Percentiles rank a stretch among this genome's conserved stretches.
phyloP scores from a whole-genome alignment of 2,888 invertebrate genomes.

The Drosophila testacea region DNA sequence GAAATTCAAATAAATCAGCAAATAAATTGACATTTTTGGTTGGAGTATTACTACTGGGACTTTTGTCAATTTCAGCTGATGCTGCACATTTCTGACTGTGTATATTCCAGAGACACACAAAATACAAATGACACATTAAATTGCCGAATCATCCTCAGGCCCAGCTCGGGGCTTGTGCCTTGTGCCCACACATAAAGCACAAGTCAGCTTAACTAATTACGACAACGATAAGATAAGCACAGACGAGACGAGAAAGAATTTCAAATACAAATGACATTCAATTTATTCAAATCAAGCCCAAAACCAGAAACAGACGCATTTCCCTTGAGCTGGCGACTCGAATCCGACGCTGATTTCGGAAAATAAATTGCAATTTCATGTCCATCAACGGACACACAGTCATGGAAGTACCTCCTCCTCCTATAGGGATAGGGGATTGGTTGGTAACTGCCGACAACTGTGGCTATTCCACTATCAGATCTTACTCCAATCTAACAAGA shows the following conservation, averaged over 20 bases:
- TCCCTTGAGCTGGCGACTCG: constrained; percentile 52
- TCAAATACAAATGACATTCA: constrained; percentile 79
- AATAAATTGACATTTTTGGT: constrained; percentile 74
- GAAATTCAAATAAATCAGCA: constrained; percentile 75
- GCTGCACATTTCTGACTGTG: constrained; percentile 43
- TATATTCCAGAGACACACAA: constrained; percentile 21
- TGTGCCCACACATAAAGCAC: constrained; percentile 61
- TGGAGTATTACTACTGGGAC: constrained; percentile 61
- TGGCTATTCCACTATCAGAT: constrained; percentile 60
- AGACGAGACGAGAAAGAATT: constrained; percentile 54
- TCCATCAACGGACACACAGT: constrained; percentile 61
- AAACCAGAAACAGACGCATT: constrained; percentile 34
- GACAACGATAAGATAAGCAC: constrained; percentile 77
- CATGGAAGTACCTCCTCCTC: constrained; percentile 21
- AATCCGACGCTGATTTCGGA: constrained; percentile 67
- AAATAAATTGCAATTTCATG: constrained; percentile 81
- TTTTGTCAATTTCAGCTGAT: constrained; percentile 26
- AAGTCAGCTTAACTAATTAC: constrained; percentile 79
- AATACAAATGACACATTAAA: constrained; percentile 69
- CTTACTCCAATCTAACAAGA: constrained; percentile 45
- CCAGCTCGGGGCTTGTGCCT: constrained; percentile 9
- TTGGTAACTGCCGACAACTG: constrained; percentile 35
- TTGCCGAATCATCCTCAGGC: constrained; percentile 50
- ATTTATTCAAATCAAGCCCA: constrained; percentile 80
- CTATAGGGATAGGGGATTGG: constrained; percentile 4